phyloP scores from a whole-genome alignment of 2,113 vertebrate genomes.

The Neolamprologus ventralis region DNA sequence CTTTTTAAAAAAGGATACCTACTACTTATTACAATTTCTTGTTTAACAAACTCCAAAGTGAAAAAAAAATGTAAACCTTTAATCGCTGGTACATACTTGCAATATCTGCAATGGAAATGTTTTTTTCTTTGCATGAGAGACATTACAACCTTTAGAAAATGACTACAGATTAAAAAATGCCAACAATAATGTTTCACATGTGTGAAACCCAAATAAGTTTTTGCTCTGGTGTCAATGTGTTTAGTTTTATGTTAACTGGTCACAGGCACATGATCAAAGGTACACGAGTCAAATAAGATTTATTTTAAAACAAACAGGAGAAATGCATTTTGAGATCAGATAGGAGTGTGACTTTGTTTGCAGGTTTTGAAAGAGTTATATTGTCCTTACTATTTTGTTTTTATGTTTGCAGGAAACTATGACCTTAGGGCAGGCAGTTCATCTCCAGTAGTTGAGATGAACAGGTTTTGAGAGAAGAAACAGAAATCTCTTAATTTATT shows the following conservation, averaged over 20 bases:
- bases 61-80: fast-evolving
- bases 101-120: background rate
- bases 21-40: background rate
- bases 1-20: background rate
- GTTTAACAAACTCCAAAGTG: background rate
- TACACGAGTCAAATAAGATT: fast-evolving
- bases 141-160: background rate
- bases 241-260: background rate
- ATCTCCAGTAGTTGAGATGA: background rate
- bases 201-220: background rate
- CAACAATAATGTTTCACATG: background rate
- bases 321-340: background rate
- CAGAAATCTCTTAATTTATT: background rate
- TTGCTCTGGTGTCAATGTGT: background rate
- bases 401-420: background rate
- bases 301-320: background rate
- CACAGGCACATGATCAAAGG: background rate
- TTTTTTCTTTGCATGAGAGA: background rate
- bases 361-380: background rate
- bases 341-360: background rate
- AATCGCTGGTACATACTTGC: fast-evolving
- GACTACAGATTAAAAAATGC: background rate
- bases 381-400: background rate
- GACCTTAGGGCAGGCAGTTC: background rate
- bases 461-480: background rate